phyloP scores from a whole-genome alignment of 1,140 invertebrate species.

The Platyscapa corneri region DNA sequence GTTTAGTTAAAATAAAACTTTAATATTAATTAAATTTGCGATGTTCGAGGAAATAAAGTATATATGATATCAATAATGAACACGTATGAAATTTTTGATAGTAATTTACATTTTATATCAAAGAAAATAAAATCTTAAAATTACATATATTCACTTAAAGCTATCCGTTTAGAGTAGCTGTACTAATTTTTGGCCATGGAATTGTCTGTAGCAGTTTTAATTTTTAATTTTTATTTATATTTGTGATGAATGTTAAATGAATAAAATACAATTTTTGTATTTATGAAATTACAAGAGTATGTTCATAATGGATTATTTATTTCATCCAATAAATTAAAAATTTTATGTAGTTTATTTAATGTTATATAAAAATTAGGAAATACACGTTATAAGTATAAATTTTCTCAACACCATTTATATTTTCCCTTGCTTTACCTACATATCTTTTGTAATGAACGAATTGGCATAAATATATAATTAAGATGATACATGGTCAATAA shows the following conservation, averaged over 20 bases:
- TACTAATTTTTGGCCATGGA: slow-evolving; percentile 35
- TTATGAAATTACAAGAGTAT: background rate
- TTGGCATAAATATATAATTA: background rate
- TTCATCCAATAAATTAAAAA: slow-evolving; percentile 7
- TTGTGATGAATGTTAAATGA: background rate
- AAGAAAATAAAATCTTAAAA: slow-evolving; percentile 33
- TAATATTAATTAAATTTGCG: slow-evolving; percentile 17
- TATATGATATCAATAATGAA: background rate
- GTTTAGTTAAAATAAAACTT: slow-evolving; percentile 26
- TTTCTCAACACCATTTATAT: no score
- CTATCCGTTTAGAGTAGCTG: slow-evolving; percentile 18
- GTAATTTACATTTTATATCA: slow-evolving; percentile 52
- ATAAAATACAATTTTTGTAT: background rate
- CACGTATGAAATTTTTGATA: slow-evolving; percentile 47
- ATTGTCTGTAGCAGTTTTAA: background rate
- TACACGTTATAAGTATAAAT: no score
- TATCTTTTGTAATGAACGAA: background rate
- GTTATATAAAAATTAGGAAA: background rate
- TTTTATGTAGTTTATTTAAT: slow-evolving; percentile 33
- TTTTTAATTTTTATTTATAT: background rate
- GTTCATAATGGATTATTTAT: background rate
- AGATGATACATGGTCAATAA: slow-evolving; percentile 29
- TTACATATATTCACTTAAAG: background rate
- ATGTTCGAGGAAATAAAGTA: slow-evolving; percentile 27
- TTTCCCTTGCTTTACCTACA: background rate